phyloP scores from a whole-genome alignment of 35 echinoderm and acorn worm genomes.

The Ptychodera flava region DNA sequence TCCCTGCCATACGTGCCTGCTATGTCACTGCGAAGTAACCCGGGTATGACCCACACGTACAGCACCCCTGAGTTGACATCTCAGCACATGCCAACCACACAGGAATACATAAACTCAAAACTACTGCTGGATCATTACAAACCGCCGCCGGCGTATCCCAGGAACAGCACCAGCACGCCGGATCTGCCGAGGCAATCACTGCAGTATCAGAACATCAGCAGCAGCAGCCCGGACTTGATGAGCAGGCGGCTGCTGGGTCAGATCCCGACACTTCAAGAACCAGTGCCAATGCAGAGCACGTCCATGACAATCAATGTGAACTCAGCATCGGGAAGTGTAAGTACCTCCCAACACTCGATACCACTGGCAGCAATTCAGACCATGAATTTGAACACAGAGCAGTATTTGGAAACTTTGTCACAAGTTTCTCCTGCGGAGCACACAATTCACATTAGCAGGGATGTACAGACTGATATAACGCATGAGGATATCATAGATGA shows the following conservation, averaged over 20 bases:
- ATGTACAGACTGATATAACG: background rate
- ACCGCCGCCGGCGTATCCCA: constrained; percentile 88
- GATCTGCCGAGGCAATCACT: constrained; percentile 71
- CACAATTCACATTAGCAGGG: background rate
- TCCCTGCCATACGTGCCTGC: constrained; percentile 51
- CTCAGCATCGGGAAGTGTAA: background rate
- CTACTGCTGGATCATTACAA: constrained; percentile 83
- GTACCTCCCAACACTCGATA: background rate
- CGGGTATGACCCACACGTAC: constrained; percentile 71
- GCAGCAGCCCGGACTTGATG: constrained; percentile 94
- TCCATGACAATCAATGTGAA: background rate
- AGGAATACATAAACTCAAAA: constrained; percentile 94
- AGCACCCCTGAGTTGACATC: constrained; percentile 91
- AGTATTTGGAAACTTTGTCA: background rate
- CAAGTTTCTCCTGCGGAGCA: background rate
- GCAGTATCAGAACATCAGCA: constrained; percentile 75
- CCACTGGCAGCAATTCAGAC: background rate
- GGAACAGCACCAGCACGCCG: constrained; percentile 88
- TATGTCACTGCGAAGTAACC: background rate
- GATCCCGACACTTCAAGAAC: constrained; percentile 1
- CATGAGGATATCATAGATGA: background rate
- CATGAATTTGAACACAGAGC: background rate
- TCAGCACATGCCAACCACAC: constrained; percentile 58
- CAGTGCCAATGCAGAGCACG: background rate
- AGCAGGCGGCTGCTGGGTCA: constrained; percentile 48